Evolutionary conservation across 2,888 invertebrate species (phyloP).

Genomic region (Oxytorus armatus): DNA sequence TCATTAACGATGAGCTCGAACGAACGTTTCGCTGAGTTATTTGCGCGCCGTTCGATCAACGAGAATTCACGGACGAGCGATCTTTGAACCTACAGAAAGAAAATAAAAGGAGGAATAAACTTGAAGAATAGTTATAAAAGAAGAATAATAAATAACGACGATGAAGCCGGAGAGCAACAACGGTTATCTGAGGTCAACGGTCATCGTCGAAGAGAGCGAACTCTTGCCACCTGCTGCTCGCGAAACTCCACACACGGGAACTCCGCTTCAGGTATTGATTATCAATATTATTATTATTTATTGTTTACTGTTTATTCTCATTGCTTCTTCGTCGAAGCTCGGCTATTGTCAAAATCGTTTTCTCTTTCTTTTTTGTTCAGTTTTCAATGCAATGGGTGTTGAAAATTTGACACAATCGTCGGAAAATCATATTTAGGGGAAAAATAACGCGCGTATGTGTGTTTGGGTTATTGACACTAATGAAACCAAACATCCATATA

Average conservation of each 20-base stretch:
- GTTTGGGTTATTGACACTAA: too few species aligned
- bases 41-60: slow-evolving; percentile 31
- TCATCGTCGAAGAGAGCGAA: slow-evolving; percentile 77
- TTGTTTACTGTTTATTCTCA: background rate
- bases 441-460: too few species aligned
- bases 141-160: slow-evolving; percentile 11
- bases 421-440: too few species aligned
- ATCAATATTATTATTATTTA: background rate
- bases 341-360: too few species aligned
- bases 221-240: slow-evolving; percentile 73
- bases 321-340: too few species aligned
- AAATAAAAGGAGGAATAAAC: background rate
- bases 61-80: background rate
- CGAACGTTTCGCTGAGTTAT: slow-evolving; percentile 6
- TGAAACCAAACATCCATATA: too few species aligned
- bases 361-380: background rate
- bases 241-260: slow-evolving; percentile 72
- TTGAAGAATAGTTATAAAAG: background rate
- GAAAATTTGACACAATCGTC: too few species aligned
- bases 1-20: slow-evolving; percentile 16
- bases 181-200: slow-evolving; percentile 78
- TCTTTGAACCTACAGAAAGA: background rate
- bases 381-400: too few species aligned
- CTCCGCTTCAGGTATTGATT: slow-evolving; percentile 77
- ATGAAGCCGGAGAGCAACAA: slow-evolving; percentile 81